phyloP scores from a whole-genome alignment of 2,113 vertebrate species.

The Genyomyrus donnyi region DNA sequence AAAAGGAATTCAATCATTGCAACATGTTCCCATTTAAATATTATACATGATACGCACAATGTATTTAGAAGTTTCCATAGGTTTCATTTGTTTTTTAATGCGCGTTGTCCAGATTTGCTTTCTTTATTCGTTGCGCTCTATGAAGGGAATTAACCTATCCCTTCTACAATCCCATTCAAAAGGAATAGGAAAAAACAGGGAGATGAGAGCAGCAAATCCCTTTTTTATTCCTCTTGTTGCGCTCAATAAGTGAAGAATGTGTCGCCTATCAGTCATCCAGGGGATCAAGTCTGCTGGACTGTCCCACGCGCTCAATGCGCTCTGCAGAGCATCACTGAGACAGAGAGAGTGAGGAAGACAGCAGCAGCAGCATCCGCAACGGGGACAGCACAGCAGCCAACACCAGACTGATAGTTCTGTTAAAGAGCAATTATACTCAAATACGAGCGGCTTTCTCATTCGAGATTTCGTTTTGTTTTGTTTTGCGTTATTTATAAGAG shows the following conservation, averaged over 20 bases:
- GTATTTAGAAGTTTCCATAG: conserved; percentile 46
- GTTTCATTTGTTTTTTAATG: conserved; percentile 23
- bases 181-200: conserved; percentile 54
- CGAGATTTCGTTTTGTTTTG: not conserved
- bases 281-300: conserved; percentile 69
- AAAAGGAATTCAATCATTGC: conserved; percentile 29
- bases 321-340: conserved; percentile 64
- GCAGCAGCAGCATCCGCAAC: conserved; percentile 18
- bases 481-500: not conserved
- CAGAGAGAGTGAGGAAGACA: conserved; percentile 52
- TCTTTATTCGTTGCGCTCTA: conserved; percentile 67
- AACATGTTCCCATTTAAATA: conserved; percentile 47
- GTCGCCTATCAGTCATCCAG: conserved; percentile 73
- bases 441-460: not conserved
- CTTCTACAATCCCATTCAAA: conserved; percentile 70
- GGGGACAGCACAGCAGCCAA: conserved; percentile 40
- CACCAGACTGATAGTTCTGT: not conserved
- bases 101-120: conserved; percentile 29
- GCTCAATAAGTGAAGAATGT: conserved; percentile 84
- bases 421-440: not conserved
- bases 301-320: conserved; percentile 65
- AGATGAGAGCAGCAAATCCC: conserved; percentile 79
- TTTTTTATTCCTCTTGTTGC: conserved; percentile 75
- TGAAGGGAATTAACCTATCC: conserved; percentile 74
- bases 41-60: conserved; percentile 49